Base-by-base conservation (phyloP, 2,797 vertebrate species). In the Chlorospingus flavigularis region DNA sequence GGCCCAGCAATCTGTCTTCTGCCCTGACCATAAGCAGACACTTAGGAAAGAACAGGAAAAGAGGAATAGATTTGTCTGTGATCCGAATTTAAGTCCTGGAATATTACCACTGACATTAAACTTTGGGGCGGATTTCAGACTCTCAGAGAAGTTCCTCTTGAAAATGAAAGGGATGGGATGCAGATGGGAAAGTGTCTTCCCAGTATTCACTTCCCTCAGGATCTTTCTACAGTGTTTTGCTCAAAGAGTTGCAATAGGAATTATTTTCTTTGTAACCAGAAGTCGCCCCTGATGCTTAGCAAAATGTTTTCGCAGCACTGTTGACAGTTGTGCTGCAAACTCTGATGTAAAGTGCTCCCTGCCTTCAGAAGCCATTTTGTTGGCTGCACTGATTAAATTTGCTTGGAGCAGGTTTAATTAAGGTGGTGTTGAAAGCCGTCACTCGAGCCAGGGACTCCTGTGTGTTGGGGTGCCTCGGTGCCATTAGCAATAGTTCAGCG, bases 401-500 rank as follows among this genome's bases (percentile, higher is more conserved):
- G 72, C 92, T 94, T 65, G 82, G 84, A 91, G 93, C 77, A 86
- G 74, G 82, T 93, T 95, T 97, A 96, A 97, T 96, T 97, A 94
- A 96, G 92, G 72, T 93, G 89, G 83, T 90, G 90, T 63, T 93
- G 92, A 95, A 95, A 95, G 89, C 45, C 0, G 0, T 68, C 43
- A 31, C 78, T 88, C 0, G 14, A 96, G 77, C 83, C 78, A 93
- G 90, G 66, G 53, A 6, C 40, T 88, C 0, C 0, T 13, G 26
- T 68, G 20, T 60, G 78, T 60, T 76, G 90, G 70, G 84, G 51
- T 70, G 81, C 55, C 86, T 75, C 47, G 14, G 28, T 51, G 72
- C 80, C 74, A 80, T 80, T 68, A 71, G 51, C 76, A 72, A 4
- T 33, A 72, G 84, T 92, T 87, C 63, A 61, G 57, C 0, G 0